Base-by-base conservation (phyloP, 2,113 vertebrate species). In the Eira barbara region DNA sequence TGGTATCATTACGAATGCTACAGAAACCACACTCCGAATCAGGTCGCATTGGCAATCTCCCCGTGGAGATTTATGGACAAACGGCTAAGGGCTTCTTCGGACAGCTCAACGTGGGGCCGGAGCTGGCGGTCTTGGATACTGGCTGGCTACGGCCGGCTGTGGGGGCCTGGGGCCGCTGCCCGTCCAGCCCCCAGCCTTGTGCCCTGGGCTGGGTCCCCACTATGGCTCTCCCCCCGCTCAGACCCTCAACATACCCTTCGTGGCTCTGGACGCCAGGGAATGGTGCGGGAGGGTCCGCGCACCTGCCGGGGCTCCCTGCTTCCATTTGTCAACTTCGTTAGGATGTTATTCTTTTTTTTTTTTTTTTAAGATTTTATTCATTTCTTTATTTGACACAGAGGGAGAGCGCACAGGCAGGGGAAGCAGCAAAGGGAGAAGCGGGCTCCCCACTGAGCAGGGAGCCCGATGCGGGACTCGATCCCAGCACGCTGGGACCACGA, bases 21-120 rank as follows among this genome's bases (percentile, higher is more conserved):
- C 13, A 21, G 65, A 84, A 45, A 1, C 55, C 76, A 39, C 1
- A 0, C 59, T 76, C 45, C 0, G 42, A 15, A 7, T 25, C 63
- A 34, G 34, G 12, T 23, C 36, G 3, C 1, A 0, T 1, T 0
- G 34, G 10, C 18, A 0, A 2, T 14, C 29, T 76, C 63, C 0
- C 0, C 65, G 1, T 0, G 91, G 52, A 61, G 18, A 23, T 3
- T 10, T 4, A 12, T 1, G 57, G 1, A 3, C 71, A 17, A 6
- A 42, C 0, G 14, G 4, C n/a, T 0, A 0, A 3, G n/a, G 17
- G 45, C 7, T 15, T 5, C 6, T 20, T 8, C 17, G 5, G 14
- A 3, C 20, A 79, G 83, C 57, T 47, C 13, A 2, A 61, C 49
- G 14, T 27, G 29, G 39, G 18, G 9, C 0, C 23, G 13, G 3